Base-by-base conservation (phyloP, 2,797 vertebrate genomes). In the Sebastes vulpes region DNA sequence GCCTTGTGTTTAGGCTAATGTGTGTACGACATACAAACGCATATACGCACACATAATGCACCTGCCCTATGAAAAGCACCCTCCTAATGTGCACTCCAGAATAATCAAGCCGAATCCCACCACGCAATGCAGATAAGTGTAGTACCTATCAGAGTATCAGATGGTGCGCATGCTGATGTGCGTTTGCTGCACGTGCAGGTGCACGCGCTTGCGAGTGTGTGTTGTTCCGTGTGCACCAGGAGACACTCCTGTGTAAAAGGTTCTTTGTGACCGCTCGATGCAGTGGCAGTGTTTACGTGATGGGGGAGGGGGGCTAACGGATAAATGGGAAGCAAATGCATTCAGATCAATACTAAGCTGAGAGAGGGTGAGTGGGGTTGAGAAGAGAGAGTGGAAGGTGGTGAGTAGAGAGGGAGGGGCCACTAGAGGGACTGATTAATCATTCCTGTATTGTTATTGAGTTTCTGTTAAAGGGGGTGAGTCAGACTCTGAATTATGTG, bases 271-370 rank as follows among this genome's bases (percentile, higher is more conserved):
- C 92, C 86, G 70, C 81, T 93, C 83, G 87, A 93, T 92, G 93
- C 92, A 84, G 90, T 86, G 90, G 90, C 85, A 81, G 84, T 72
- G 79, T 77, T 79, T 81, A 80, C 60, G 82, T 61, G 87, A 82
- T 85, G 87, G 86, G 89, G 86, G 84, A 79, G 78, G 88, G 82
- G 78, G 78, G 71, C 70, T 86, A 81, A 83, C 83, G 72, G 88
- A 96, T 95, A 95, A 96, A 96, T 96, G 92, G 94, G 92, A 95
- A 83, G 94, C 95, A 96, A 97, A 96, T 96, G 94, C 92, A 96
- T 95, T 96, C 93, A 94, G 94, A 97, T 96, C 95, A 93, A 96
- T 97, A 96, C 88, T 75, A 84, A 90, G 92, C 92, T 89, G 85
- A 90, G 91, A 92, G 91, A 78, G 89, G 79, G 93, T 63, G 88